A percentile compares a stretch with the other conserved stretches of the same genome.
Conservation (phyloP, 2,113 vertebrate genomes). For the Pangasianodon gigas region DNA sequence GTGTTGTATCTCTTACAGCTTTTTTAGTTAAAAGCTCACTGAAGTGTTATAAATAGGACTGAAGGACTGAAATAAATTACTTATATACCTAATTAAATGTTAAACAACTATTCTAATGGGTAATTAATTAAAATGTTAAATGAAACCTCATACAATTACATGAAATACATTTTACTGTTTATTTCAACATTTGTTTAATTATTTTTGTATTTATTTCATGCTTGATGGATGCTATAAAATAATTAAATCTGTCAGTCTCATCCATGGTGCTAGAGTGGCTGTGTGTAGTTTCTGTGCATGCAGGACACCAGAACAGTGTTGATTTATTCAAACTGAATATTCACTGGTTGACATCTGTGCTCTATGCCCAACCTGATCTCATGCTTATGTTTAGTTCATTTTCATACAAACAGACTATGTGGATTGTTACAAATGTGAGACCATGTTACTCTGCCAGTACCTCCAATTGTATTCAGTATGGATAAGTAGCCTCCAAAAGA, state of each 20-base stretch:
- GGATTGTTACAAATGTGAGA: neutral
- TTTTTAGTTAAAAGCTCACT: neutral
- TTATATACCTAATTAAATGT: neutral
- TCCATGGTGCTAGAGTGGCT: neutral
- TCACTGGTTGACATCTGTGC: too few relatives aligned
- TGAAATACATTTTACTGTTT: neutral
- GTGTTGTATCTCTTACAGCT: neutral
- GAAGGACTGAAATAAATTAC: neutral
- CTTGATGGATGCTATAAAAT: neutral
- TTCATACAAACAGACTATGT: neutral
- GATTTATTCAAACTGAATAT: too few relatives aligned
- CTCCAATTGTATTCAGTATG: slow-evolving; percentile 16
- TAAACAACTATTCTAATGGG: neutral
- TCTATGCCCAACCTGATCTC: neutral
- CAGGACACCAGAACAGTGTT: neutral
- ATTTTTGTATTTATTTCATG: neutral
- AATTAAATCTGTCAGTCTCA: neutral
- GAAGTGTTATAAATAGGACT: neutral
- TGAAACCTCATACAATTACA: neutral
- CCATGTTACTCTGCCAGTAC: neutral
- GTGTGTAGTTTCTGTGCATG: neutral
- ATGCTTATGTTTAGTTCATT: neutral
- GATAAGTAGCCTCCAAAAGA: slow-evolving; percentile 19
- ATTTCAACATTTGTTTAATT: neutral
- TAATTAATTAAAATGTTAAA: neutral